phyloP scores from a whole-genome alignment of 2,888 invertebrate genomes.

The Ophion costatus region DNA sequence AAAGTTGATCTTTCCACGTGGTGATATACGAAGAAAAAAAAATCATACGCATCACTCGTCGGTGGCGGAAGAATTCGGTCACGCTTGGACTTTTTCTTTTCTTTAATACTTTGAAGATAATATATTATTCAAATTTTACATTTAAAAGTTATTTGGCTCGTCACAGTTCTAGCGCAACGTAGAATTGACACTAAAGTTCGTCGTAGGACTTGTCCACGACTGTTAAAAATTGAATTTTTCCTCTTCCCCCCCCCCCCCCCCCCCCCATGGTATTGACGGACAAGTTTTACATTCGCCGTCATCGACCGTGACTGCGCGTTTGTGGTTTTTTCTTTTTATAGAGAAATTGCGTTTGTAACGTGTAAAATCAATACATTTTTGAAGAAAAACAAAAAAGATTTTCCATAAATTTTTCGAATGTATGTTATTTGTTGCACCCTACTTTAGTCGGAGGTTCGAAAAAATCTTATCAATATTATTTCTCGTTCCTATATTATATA shows the following conservation, averaged over 20 bases:
- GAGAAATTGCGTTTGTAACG: slow-evolving; percentile 71
- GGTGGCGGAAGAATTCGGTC: slow-evolving; percentile 46
- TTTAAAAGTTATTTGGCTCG: slow-evolving; percentile 83
- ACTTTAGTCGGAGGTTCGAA: slow-evolving; percentile 65
- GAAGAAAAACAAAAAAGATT: slow-evolving; percentile 69
- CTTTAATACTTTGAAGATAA: slow-evolving; percentile 78
- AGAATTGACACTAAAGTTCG: slow-evolving; percentile 82
- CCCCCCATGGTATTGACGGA: slow-evolving; percentile 38
- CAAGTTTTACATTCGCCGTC: slow-evolving; percentile 54
- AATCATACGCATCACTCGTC: slow-evolving; percentile 42
- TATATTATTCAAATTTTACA: slow-evolving; percentile 83
- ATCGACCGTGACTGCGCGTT: slow-evolving; percentile 76
- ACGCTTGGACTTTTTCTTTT: slow-evolving; percentile 19
- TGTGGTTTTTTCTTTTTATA: slow-evolving; percentile 73
- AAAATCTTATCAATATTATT: slow-evolving; percentile 57
- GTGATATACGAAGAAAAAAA: slow-evolving; percentile 6
- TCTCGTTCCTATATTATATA: slow-evolving; percentile 57
- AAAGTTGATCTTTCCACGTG: slow-evolving; percentile 49
- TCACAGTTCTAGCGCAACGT: slow-evolving; percentile 82
- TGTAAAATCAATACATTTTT: slow-evolving; percentile 81
- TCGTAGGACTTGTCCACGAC: slow-evolving; percentile 78
- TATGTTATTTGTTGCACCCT: slow-evolving; percentile 77
- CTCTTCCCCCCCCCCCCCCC: slow-evolving; percentile 32
- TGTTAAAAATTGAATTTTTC: slow-evolving; percentile 74
- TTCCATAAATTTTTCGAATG: slow-evolving; percentile 80